Evolutionary conservation across 2,797 vertebrate genomes (phyloP), one percentile per base, ranked within the genome.

Genomic region (Lepus townsendii): DNA sequence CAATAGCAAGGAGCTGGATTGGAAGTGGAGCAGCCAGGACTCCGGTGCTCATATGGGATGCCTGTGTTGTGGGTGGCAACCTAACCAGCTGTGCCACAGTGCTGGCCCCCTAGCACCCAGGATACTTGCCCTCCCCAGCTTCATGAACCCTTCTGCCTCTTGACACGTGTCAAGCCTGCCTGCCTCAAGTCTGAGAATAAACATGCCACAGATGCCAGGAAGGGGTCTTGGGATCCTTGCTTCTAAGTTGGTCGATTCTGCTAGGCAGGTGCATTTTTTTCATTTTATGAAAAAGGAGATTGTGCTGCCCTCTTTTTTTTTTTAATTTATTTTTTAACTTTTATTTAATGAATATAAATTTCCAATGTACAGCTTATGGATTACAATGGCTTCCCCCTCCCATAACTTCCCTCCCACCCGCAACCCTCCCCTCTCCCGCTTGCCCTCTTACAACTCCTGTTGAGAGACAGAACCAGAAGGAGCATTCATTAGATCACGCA

Each of bases 151-250:
- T 16, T 57, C 27, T 89, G 69, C 80, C 83, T 86, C 92, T 83
- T 69, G 77, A 79, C 71, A 79, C 54, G 3, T 57, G 17, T 42
- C 50, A 79, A 82, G 47, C 84, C 63, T 50, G 30, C 84, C 57
- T 69, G 80, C 47, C 38, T 86, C 1, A 69, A 57, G 75, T 54
- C 77, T 85, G 79, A 83, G 57, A 60, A 90, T 83, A 80, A 93
- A 93, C 5, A 6, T 78, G n/a, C 27, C 27, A 30, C 32, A 72
- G 50, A 50, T 83, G 86, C 91, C 83, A 80, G 91, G 65, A 75
- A 47, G 27, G 75, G 52, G 20, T 86, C 71, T 78, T 82, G 65
- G 75, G 79, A 63, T 68, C 47, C 76, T 73, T 83, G 62, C 84
- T 86, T 83, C 88, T 73, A 66, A 20, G 13, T 54, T 30, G 79